phyloP scores from a whole-genome alignment of 2,797 vertebrate species.

The Sebastes trivittatus region DNA sequence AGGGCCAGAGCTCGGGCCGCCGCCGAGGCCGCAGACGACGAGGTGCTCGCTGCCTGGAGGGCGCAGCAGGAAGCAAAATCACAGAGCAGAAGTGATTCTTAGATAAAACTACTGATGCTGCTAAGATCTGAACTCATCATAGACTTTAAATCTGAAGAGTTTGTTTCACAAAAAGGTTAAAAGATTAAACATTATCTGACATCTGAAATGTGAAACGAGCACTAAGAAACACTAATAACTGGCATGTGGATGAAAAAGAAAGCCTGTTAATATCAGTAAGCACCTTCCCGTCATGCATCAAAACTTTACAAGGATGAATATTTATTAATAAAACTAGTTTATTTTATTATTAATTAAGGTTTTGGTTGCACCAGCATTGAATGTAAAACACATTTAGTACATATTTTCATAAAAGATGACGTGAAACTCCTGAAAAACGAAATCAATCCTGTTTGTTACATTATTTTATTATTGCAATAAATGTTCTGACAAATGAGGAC shows the following conservation, averaged over 20 bases:
- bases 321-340: not conserved
- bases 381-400: not conserved
- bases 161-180: not conserved
- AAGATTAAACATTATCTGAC: not conserved
- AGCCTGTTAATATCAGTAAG: not conserved
- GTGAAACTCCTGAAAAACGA: not conserved
- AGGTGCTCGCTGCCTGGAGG: constrained; percentile 91
- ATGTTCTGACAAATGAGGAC: not conserved
- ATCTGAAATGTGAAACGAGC: not conserved
- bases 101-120: not conserved
- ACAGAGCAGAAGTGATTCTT: constrained; percentile 55
- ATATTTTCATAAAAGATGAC: constrained; percentile 20
- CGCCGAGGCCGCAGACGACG: constrained; percentile 87
- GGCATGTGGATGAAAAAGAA: not conserved
- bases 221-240: not conserved
- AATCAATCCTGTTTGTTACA: not conserved
- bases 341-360: not conserved
- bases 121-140: not conserved
- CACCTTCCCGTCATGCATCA: not conserved
- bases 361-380: not conserved
- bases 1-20: constrained; percentile 83
- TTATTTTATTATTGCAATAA: constrained; percentile 50
- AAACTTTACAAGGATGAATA: not conserved
- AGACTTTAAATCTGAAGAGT: not conserved
- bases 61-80: constrained; percentile 85